Percentiles rank a stretch among this genome's conserved stretches.
Evolutionary conservation across 2,888 invertebrate genomes (phyloP).

Genomic region (Tinea semifulvella): DNA sequence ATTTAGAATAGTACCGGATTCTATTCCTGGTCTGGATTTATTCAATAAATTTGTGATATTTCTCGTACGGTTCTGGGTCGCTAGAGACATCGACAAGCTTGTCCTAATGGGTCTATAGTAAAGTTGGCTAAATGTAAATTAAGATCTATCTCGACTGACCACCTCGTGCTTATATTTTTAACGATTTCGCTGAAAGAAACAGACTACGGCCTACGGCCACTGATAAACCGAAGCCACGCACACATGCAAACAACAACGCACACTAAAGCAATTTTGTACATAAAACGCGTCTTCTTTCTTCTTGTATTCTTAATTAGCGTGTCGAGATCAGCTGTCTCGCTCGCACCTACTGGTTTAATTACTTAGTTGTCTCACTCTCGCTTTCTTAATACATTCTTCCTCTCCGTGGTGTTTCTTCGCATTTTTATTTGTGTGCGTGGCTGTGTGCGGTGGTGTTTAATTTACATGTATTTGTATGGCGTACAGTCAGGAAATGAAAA

Average conservation of each 20-base stretch:
- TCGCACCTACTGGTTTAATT: slow-evolving; percentile 55
- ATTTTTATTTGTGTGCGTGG: slow-evolving; percentile 67
- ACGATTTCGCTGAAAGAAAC: no score
- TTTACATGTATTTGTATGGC: slow-evolving; percentile 66
- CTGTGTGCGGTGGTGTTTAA: slow-evolving; percentile 66
- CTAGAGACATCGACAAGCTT: no score
- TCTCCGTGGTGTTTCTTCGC: slow-evolving; percentile 64
- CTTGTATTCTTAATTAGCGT: slow-evolving; percentile 77
- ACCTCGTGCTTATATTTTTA: no score
- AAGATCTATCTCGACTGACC: no score
- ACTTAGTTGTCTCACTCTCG: slow-evolving; percentile 59
- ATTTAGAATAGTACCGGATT: no score
- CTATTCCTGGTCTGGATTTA: no score
- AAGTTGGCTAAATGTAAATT: no score
- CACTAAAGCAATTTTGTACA: slow-evolving; percentile 55
- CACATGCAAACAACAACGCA: slow-evolving; percentile 28
- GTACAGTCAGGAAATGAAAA: slow-evolving; percentile 39
- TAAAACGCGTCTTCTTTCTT: slow-evolving; percentile 68
- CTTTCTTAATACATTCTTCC: slow-evolving; percentile 69
- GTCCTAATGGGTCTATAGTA: no score
- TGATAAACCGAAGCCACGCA: background rate
- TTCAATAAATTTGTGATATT: no score
- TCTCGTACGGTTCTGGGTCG: no score
- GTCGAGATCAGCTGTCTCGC: slow-evolving; percentile 47
- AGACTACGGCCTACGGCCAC: no score